Conservation (phyloP, 2,888 invertebrate genomes). For the Apodemia hepburni region DNA sequence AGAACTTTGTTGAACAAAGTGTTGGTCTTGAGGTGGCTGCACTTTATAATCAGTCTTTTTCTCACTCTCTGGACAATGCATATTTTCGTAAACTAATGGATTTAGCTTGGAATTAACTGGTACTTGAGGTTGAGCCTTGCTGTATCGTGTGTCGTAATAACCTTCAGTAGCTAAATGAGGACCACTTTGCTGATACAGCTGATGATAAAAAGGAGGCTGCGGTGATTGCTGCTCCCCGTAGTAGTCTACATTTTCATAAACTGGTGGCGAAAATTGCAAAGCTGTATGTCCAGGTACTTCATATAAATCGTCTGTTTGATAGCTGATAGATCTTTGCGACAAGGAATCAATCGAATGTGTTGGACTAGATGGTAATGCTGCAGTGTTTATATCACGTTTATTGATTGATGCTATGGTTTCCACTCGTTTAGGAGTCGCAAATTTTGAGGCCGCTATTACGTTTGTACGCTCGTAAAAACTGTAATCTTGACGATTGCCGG, state of each 20-base stretch:
- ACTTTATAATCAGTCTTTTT: conserved; percentile 62
- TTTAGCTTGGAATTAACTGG: conserved; percentile 75
- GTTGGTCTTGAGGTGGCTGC: conserved; percentile 55
- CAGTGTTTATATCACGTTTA: conserved; percentile 63
- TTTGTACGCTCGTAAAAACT: conserved; percentile 84
- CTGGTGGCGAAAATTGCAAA: conserved; percentile 52
- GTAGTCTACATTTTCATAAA: conserved; percentile 92
- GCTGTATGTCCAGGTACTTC: conserved; percentile 64
- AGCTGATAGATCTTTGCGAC: conserved; percentile 80
- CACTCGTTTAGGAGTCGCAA: conserved; percentile 87
- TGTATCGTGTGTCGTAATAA: conserved; percentile 79
- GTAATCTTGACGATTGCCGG: conserved; percentile 67
- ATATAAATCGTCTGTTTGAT: conserved; percentile 69
- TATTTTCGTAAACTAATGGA: conserved; percentile 72
- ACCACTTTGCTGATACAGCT: conserved; percentile 53
- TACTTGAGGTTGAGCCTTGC: conserved; percentile 91
- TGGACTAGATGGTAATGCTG: conserved; percentile 73
- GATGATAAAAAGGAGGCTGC: conserved; percentile 83
- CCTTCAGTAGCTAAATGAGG: conserved; percentile 33
- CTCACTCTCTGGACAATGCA: conserved; percentile 67
- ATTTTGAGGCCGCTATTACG: conserved; percentile 88
- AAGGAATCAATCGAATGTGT: conserved; percentile 81
- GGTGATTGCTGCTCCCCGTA: conserved; percentile 81
- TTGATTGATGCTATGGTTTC: conserved; percentile 80
- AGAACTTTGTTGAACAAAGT: conserved; percentile 65